These are phyloP conservation scores for Mola mola DNA, from an alignment of 2,113 vertebrate species.

Conservation along the genomic window DNA sequence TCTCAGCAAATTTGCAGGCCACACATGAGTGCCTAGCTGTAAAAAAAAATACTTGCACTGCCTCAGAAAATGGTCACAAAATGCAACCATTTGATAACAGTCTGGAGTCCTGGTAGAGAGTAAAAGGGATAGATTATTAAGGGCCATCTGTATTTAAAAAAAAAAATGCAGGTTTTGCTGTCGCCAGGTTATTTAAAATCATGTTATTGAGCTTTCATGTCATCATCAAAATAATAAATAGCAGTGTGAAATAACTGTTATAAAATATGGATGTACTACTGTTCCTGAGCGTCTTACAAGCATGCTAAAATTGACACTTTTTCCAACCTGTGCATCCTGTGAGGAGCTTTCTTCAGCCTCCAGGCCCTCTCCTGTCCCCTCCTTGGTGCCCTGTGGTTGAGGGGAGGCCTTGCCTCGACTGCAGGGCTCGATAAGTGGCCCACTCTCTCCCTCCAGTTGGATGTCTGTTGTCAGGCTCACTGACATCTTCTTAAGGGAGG, in stretches of 20 bases:
- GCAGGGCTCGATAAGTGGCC: slow-evolving; percentile 71
- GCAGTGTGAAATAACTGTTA: no score
- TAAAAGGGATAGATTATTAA: background rate
- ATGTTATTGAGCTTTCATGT: background rate
- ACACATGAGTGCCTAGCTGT: no score
- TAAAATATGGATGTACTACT: no score
- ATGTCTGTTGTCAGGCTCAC: slow-evolving; percentile 78
- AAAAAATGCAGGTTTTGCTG: background rate
- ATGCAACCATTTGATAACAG: no score
- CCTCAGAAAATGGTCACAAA: no score
- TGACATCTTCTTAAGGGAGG: slow-evolving; percentile 79
- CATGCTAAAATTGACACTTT: background rate
- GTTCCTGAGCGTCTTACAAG: no score
- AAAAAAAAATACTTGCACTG: no score
- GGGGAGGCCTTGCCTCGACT: slow-evolving; percentile 76
- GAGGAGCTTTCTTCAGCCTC: slow-evolving; percentile 76
- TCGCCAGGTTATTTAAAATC: background rate
- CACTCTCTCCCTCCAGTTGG: slow-evolving; percentile 80
- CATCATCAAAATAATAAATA: background rate
- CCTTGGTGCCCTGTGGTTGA: slow-evolving; percentile 74
- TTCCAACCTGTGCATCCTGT: slow-evolving; percentile 79
- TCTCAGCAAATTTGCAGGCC: no score
- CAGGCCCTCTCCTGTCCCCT: slow-evolving; percentile 69
- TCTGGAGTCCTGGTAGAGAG: no score
- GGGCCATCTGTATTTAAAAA: background rate